phyloP scores from a whole-genome alignment of 2,888 invertebrate species.

The Xylota segnis region DNA sequence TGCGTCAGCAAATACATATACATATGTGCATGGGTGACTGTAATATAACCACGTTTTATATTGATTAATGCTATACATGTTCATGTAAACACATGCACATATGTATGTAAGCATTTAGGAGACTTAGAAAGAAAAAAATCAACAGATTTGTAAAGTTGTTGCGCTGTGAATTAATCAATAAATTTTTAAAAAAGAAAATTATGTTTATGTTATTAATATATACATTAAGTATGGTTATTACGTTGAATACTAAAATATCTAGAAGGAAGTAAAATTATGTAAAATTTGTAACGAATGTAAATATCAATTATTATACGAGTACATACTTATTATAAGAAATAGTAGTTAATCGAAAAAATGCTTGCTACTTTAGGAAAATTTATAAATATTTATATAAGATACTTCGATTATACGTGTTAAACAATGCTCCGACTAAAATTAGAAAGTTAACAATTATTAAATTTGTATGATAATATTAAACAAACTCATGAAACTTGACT shows the following conservation, averaged over 20 bases:
- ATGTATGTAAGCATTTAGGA: background rate
- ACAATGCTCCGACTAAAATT: background rate
- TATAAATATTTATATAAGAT: too few species aligned
- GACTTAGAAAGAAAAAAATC: background rate
- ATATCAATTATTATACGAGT: conserved; percentile 22
- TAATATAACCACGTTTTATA: background rate
- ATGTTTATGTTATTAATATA: background rate
- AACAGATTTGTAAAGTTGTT: conserved; percentile 44
- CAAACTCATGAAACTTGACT: too few species aligned
- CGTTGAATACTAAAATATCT: conserved; percentile 8
- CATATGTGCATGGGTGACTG: background rate
- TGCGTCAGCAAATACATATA: background rate
- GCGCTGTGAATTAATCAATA: conserved; percentile 67
- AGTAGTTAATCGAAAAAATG: conserved; percentile 33
- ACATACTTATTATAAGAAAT: background rate
- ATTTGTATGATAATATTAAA: background rate
- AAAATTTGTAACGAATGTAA: conserved; percentile 31
- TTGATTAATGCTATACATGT: conserved; percentile 4
- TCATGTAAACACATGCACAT: background rate
- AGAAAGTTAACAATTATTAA: conserved; percentile 34
- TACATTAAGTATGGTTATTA: background rate
- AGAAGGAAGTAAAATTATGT: conserved; percentile 7
- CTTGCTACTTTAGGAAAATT: conserved; percentile 22
- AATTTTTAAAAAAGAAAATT: conserved; percentile 1
- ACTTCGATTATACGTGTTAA: background rate